Evolutionary conservation across 2,888 invertebrate species (phyloP).

Genomic region (Drosophila robusta): DNA sequence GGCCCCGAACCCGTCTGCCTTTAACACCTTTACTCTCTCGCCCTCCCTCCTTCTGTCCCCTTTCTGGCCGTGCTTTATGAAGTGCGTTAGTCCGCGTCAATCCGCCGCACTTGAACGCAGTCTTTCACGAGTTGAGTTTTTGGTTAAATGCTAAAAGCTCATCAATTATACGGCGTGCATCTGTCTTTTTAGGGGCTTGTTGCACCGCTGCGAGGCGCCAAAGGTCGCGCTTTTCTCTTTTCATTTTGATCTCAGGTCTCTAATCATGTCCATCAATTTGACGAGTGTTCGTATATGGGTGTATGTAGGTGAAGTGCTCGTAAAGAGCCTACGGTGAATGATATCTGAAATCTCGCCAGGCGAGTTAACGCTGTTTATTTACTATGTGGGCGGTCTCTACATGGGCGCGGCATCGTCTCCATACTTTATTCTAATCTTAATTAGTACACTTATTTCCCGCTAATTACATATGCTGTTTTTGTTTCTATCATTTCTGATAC

Average conservation of each 20-base stretch:
- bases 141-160: conserved; percentile 79
- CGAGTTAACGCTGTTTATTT: conserved; percentile 12
- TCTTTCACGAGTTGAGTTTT: conserved; percentile 39
- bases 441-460: conserved; percentile 5
- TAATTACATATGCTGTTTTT: conserved; percentile 1
- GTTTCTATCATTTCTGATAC: neutral
- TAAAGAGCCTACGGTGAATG: conserved; percentile 9
- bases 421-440: conserved; percentile 13
- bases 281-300: conserved; percentile 41
- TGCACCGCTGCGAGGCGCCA: conserved; percentile 62
- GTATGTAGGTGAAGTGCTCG: conserved; percentile 16
- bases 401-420: conserved; percentile 12
- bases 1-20: conserved; percentile 47
- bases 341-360: conserved; percentile 14
- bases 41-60: conserved; percentile 3
- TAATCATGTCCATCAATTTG: conserved; percentile 82
- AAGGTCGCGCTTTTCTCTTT: conserved; percentile 76
- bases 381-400: conserved; percentile 46
- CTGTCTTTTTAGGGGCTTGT: conserved; percentile 59
- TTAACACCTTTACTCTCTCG: conserved; percentile 61
- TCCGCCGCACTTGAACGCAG: conserved; percentile 1
- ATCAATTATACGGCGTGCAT: conserved; percentile 77
- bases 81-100: conserved; percentile 44
- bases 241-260: conserved; percentile 55
- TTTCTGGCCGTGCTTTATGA: conserved; percentile 15